Evolutionary conservation across 35 echinoderm and acorn worm genomes (phyloP).

Genomic region (Ptychodera flava): DNA sequence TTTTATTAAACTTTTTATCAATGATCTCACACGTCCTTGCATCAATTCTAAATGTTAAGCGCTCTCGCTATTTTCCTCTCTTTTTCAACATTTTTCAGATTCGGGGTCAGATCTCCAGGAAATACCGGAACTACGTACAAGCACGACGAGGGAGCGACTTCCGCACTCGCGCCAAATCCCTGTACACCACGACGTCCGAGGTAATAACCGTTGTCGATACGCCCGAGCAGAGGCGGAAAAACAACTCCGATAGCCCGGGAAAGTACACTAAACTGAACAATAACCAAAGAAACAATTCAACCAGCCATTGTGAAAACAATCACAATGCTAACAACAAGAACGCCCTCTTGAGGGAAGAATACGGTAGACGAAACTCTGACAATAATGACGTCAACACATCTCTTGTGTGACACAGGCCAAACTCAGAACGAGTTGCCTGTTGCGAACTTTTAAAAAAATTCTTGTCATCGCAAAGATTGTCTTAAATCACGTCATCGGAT

Average conservation of each 20-base stretch:
- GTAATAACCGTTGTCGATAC: neutral
- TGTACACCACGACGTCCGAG: neutral
- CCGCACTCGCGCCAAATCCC: neutral
- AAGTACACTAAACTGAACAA: neutral
- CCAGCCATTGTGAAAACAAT: neutral
- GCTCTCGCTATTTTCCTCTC: too few relatives aligned
- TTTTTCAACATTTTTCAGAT: too few relatives aligned
- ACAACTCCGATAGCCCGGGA: neutral
- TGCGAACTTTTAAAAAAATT: too few relatives aligned
- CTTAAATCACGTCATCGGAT: too few relatives aligned
- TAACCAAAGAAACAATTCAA: neutral
- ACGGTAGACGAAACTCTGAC: neutral
- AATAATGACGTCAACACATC: neutral
- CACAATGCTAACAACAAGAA: neutral
- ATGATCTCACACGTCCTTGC: too few relatives aligned
- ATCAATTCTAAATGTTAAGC: too few relatives aligned
- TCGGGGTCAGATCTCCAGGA: neutral
- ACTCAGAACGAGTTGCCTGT: too few relatives aligned
- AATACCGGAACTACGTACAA: neutral
- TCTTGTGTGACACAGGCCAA: neutral
- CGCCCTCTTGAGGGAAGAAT: neutral
- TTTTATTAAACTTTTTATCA: too few relatives aligned
- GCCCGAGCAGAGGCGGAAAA: neutral
- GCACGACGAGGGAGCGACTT: neutral
- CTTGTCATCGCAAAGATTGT: too few relatives aligned